These are phyloP conservation scores for Diabrotica balteata DNA, from an alignment of 2,888 invertebrate genomes.

Conservation along the genomic window DNA sequence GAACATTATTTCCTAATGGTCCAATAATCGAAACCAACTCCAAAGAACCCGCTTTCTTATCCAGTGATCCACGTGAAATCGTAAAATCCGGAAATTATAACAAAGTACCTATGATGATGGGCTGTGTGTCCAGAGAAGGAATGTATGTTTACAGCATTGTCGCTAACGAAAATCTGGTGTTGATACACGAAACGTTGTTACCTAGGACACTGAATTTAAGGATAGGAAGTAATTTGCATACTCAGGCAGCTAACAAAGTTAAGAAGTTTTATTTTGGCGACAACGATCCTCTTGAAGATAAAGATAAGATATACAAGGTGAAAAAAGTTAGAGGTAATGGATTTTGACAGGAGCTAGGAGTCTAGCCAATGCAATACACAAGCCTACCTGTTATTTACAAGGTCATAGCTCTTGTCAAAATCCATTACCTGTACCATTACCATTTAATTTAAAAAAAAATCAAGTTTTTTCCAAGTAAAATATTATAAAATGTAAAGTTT, in stretches of 20 bases:
- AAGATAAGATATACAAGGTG: conserved; percentile 49
- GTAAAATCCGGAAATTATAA: conserved; percentile 50
- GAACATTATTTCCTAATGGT: conserved; percentile 37
- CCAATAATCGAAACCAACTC: conserved; percentile 45
- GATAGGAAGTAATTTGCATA: conserved; percentile 42
- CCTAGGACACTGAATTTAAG: conserved; percentile 45
- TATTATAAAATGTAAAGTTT: no score
- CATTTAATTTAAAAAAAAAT: no score
- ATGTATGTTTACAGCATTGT: conserved; percentile 40
- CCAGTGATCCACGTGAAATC: conserved; percentile 48
- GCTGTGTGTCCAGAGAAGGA: conserved; percentile 54
- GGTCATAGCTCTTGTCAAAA: no score
- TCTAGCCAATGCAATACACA: no score
- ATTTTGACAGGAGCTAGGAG: no score
- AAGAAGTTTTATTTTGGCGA: conserved; percentile 50
- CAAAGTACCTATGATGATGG: conserved; percentile 55
- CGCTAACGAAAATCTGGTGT: conserved; percentile 30
- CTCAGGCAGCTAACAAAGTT: conserved; percentile 40
- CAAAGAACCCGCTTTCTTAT: conserved; percentile 49
- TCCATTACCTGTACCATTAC: no score
- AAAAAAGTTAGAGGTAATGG: no score
- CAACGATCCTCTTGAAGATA: conserved; percentile 37
- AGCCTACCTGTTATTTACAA: no score
- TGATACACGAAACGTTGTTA: conserved; percentile 41
- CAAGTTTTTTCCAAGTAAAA: background rate